Evolutionary conservation across 2,888 invertebrate species (phyloP).

Genomic region (Scaptomyza cyrtandrae): DNA sequence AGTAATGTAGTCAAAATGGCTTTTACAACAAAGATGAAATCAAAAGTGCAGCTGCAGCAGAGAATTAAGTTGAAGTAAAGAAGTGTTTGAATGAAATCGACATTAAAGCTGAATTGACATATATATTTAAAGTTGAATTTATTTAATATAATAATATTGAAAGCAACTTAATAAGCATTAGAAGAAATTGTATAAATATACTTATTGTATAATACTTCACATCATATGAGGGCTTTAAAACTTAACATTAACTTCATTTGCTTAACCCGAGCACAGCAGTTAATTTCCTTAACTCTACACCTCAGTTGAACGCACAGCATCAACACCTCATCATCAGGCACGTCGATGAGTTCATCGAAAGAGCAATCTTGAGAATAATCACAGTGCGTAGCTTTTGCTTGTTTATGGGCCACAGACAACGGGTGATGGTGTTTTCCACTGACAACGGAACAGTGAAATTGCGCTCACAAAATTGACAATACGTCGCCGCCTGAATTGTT

Average conservation of each 20-base stretch:
- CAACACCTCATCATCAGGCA: conserved; percentile 49
- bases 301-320: conserved; percentile 24
- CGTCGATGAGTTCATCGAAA: conserved; percentile 8
- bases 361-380: conserved; percentile 16
- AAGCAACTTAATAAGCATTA: no score
- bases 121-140: no score
- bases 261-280: no score
- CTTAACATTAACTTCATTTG: no score
- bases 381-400: conserved; percentile 25
- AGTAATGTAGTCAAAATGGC: conserved; percentile 14
- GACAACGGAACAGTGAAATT: conserved; percentile 44
- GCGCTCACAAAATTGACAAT: conserved; percentile 53
- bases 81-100: neutral
- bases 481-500: conserved; percentile 27
- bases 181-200: no score
- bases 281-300: no score
- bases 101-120: neutral
- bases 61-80: neutral
- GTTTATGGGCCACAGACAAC: conserved; percentile 20
- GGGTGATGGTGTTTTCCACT: conserved; percentile 20
- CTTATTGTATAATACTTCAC: no score
- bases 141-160: no score
- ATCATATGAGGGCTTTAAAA: no score
- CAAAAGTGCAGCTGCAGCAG: conserved; percentile 15
- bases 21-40: conserved; percentile 20